Base-by-base conservation (phyloP, 2,888 invertebrate species). In the Conops quadrifasciatus region DNA sequence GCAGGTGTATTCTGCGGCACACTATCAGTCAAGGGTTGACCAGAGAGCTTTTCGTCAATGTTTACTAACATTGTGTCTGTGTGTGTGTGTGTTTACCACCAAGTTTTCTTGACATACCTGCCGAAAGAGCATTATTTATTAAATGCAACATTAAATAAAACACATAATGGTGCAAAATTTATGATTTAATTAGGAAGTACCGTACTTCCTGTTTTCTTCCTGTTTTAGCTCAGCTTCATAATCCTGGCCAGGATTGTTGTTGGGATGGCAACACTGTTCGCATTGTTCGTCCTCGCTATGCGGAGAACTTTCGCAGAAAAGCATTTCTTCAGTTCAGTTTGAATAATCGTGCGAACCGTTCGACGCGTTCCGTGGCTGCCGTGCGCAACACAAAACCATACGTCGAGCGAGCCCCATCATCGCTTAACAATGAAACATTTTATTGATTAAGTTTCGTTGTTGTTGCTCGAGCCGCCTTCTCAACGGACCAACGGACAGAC, bases 381-480 rank as follows among this genome's bases (percentile, higher is more conserved):
- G 47, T 62, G 67, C 26, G n/a, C 28, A 47, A 65, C 62, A 64
- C 16, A 36, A 45, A 65, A 69, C n/a, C n/a, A n/a, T n/a, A n/a
- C n/a, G n/a, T n/a, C n/a, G n/a, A n/a, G n/a, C n/a, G 53, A 62
- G 58, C 45, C 28, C 47, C 66, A 60, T 51, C 51, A 36, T 60
- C 19, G 43, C 51, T 45, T 45, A 71, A 66, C 36, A 66, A 71
- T 68, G 72, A 68, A 64, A 68, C 67, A 24, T 67, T 58, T 67
- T 64, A 70, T 70, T 70, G 70, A 70, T 70, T 70, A 47, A 60
- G 64, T 70, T 64, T 45, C 21, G 63, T 70, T 64, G 58, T 64
- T 58, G 47, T 21, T 58, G 63, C 26, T 26, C 30, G n/a, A 36
- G 62, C 1, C 49, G 26, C n/a, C 19, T 28, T 60, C 47, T 26